Base-by-base conservation (phyloP, 2,888 invertebrate genomes). In the Coremacera marginata region DNA sequence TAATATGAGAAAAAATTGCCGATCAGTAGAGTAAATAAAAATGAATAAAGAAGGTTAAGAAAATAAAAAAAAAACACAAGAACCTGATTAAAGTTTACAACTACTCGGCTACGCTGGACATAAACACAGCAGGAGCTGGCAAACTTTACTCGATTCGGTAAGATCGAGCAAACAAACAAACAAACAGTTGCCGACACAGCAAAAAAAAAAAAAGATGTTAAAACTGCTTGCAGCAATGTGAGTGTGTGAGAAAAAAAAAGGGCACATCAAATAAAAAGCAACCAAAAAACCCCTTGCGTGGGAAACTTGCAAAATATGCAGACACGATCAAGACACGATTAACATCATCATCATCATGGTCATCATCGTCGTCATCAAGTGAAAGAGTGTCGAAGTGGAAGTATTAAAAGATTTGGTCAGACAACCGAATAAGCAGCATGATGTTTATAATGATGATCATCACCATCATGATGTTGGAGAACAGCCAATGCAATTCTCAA, bases 251-350 rank as follows among this genome's bases (percentile, higher is more conserved):
- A 31, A 27, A 52, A 27, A 52, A 70, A 70, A 63, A 63, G 31
- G 34, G 63, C 27, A 63, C 16, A 27, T 63, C 27, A 65, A 63
- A 74, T n/a, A 52, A 82, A 82, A 82, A 83, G 81, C 84, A 83
- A 84, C 84, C 82, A 84, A 85, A 84, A 85, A 75, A 77, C 68
- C n/a, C 82, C 83, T 85, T 84, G 85, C 85, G 85, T 86, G 85
- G 85, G 85, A 86, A 86, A 84, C 86, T 86, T 86, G 84, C 86
- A 83, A 86, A 84, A 84, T 86, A 84, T 84, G 84, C 86, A 84
- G 76, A 77, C 75, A 74, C 74, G 65, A 67, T 75, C 73, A 75
- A 79, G 79, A 51, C 71, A 55, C 73, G 60, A 70, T 68, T 57
- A 37, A 49, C 52, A 63, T 3, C 70, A 51, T 25, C 31, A 63